phyloP scores from a whole-genome alignment of 2,888 invertebrate species.

The Noctua janthe region DNA sequence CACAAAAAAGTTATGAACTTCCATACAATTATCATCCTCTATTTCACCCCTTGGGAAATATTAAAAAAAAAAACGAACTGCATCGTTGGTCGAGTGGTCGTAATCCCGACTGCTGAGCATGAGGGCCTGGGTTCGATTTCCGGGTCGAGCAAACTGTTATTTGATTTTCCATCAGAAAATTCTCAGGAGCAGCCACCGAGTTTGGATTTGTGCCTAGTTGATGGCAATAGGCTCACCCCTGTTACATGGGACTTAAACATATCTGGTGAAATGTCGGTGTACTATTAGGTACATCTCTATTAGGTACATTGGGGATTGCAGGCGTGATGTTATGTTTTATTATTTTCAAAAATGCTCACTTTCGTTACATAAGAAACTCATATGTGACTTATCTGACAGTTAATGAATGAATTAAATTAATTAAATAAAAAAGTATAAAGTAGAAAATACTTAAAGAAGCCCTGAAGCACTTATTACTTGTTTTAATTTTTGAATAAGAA shows the following conservation, averaged over 20 bases:
- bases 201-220: background rate
- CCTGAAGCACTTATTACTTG: background rate
- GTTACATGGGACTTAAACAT: background rate
- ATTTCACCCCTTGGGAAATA: background rate
- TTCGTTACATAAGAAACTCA: background rate
- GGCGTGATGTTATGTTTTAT: too few relatives aligned
- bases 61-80: background rate
- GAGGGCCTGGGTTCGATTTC: background rate
- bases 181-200: background rate
- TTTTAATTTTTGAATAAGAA: background rate
- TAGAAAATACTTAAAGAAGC: background rate
- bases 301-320: too few relatives aligned
- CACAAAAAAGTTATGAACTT: background rate
- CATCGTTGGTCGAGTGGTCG: background rate
- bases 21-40: background rate
- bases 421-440: background rate
- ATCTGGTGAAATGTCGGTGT: background rate
- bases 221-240: background rate
- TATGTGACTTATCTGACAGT: background rate
- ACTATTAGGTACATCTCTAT: background rate
- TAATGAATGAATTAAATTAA: background rate
- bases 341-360: background rate
- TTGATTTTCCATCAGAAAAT: background rate
- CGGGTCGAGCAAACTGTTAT: background rate
- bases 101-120: background rate